Conservation (phyloP, 2,888 invertebrate species). For the Myopa testacea region DNA sequence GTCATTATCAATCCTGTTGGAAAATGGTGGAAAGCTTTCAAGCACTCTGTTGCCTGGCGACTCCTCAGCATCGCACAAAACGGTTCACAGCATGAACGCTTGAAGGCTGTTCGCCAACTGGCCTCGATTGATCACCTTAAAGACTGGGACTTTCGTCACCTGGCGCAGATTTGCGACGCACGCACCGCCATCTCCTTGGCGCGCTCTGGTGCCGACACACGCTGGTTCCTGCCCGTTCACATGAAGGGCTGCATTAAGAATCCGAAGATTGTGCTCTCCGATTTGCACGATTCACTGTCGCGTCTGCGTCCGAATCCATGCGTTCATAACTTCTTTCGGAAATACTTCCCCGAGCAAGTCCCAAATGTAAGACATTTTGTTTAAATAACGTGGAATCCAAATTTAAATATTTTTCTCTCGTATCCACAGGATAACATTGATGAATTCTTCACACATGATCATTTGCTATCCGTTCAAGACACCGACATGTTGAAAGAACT, state of each 20-base stretch:
- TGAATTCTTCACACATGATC: conserved; percentile 60
- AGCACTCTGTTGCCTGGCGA: conserved; percentile 76
- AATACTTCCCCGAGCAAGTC: conserved; percentile 63
- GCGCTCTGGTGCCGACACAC: conserved; percentile 77
- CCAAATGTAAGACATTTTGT: conserved; percentile 53
- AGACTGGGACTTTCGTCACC: conserved; percentile 76
- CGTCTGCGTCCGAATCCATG: conserved; percentile 60
- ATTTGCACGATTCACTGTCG: conserved; percentile 60
- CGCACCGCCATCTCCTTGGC: conserved; percentile 84
- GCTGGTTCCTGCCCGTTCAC: conserved; percentile 82
- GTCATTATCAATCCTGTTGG: conserved; percentile 67
- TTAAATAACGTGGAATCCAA: background rate
- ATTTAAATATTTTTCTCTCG: conserved; percentile 2
- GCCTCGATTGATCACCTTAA: conserved; percentile 76
- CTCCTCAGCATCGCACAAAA: conserved; percentile 76
- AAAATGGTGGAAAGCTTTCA: conserved; percentile 75
- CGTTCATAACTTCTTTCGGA: conserved; percentile 64
- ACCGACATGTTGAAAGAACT: conserved; percentile 66
- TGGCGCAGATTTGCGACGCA: conserved; percentile 84
- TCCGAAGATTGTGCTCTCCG: conserved; percentile 63
- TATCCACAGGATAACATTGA: conserved; percentile 55
- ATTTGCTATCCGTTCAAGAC: conserved; percentile 58
- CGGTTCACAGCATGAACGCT: conserved; percentile 74
- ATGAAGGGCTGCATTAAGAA: conserved; percentile 68
- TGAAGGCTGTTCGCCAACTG: conserved; percentile 75